Base-by-base conservation (phyloP, 2,888 invertebrate species). In the Pollenia angustigena region DNA sequence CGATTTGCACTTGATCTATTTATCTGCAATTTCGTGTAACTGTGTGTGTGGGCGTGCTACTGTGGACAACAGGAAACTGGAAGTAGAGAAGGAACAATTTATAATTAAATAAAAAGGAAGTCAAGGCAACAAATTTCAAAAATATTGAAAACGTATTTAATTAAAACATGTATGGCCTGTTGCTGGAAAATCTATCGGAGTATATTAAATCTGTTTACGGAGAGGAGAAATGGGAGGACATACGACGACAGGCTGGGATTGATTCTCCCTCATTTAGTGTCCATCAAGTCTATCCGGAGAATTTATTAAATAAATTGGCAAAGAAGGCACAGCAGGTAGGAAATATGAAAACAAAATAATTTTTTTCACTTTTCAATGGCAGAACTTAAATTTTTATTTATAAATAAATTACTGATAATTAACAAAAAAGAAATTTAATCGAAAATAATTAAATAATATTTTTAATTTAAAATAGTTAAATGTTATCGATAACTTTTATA, bases 241-340 rank as follows among this genome's bases (percentile, higher is more conserved):
- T 99, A 87, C 94, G 98, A 81, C 94, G 97, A 82, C 96, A 96
- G 90, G 97, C 98, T 0, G 95, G 96, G n/a, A 96, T 99, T 18
- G 97, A 98, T 89, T 96, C 97, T 89, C 96, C 97, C 7, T 97
- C 97, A 79, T 97, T 97, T 94, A 96, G 97, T 90, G 97, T 97
- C 18, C 98, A 98, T 94, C 97, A 98, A 93, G 97, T 98, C 56
- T 99, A 99, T 94, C 97, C 98, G 1, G 99, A 99, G 94, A 97
- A 96, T 89, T 94, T 98, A 74, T 96, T 99, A 88, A 96, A 97
- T 0, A 95, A 96, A 91, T 94, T 99, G 75, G 97, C 97, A 0
- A 97, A 97, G 91, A 97, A 97, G 91, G 97, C 98, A 2, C 97
- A 97, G 91, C 96, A 97, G 96, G 98, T 96, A 94, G 92, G 90